Conservation (phyloP, 1,140 invertebrate genomes). For the Venturia canescens region DNA sequence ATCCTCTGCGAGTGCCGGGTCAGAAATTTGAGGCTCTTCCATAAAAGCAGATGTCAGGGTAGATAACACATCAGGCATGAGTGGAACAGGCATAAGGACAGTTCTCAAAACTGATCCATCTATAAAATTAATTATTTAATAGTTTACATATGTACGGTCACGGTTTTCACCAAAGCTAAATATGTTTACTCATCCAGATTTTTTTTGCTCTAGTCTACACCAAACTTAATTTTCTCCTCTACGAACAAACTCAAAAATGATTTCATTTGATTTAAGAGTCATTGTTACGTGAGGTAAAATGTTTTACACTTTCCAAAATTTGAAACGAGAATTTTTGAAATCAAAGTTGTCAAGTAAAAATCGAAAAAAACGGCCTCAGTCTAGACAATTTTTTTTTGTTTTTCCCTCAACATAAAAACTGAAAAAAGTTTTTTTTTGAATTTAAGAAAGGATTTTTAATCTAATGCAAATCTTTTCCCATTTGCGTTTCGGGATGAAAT, state of each 20-base stretch:
- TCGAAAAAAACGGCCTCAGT: neutral
- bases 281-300: neutral
- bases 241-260: neutral
- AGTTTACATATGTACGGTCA: too few relatives aligned
- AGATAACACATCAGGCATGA: neutral
- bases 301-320: neutral
- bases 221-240: neutral
- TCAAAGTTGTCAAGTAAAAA: neutral
- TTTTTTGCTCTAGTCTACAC: neutral
- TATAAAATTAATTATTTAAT: too few relatives aligned
- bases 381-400: neutral
- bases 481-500: neutral
- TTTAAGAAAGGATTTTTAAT: neutral
- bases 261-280: neutral
- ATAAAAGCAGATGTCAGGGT: neutral
- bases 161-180: too few relatives aligned
- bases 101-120: neutral
- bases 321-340: neutral
- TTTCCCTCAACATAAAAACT: neutral
- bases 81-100: neutral
- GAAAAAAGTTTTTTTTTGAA: neutral
- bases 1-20: neutral
- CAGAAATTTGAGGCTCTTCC: neutral
- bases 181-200: neutral
- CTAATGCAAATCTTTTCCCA: neutral